phyloP scores from a whole-genome alignment of 2,113 vertebrate species.

The Bubo bubo region DNA sequence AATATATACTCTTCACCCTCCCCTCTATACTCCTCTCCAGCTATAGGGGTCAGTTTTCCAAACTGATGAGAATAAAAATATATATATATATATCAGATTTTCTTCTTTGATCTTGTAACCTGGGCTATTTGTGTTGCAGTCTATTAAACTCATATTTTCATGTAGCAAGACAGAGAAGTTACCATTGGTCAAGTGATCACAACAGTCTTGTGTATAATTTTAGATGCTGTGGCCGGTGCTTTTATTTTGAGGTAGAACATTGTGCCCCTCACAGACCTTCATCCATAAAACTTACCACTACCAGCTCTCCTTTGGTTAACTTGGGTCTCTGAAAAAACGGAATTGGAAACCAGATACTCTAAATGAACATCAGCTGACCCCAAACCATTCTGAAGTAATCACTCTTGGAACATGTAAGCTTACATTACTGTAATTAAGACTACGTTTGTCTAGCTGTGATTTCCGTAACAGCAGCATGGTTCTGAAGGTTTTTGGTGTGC shows the following conservation, averaged over 20 bases:
- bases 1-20: not conserved
- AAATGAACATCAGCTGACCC: not conserved
- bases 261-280: not conserved
- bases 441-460: not conserved
- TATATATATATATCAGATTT: not conserved
- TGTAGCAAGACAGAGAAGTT: not conserved
- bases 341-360: not conserved
- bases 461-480: not conserved
- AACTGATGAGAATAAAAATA: not conserved
- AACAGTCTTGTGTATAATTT: not conserved
- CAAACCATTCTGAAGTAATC: conserved; percentile 22
- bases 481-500: not conserved
- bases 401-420: not conserved
- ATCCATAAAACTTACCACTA: not conserved
- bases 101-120: not conserved
- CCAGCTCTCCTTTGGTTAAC: not conserved
- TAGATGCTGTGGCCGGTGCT: not conserved
- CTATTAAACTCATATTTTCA: not conserved
- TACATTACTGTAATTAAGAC: not conserved
- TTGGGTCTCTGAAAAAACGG: not conserved
- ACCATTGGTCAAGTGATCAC: not conserved
- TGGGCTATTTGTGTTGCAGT: not conserved
- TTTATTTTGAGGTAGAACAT: conserved; percentile 54
- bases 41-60: not conserved
- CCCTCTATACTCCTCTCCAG: not conserved